phyloP scores from a whole-genome alignment of 2,113 vertebrate genomes.

The Chaetops frenatus region DNA sequence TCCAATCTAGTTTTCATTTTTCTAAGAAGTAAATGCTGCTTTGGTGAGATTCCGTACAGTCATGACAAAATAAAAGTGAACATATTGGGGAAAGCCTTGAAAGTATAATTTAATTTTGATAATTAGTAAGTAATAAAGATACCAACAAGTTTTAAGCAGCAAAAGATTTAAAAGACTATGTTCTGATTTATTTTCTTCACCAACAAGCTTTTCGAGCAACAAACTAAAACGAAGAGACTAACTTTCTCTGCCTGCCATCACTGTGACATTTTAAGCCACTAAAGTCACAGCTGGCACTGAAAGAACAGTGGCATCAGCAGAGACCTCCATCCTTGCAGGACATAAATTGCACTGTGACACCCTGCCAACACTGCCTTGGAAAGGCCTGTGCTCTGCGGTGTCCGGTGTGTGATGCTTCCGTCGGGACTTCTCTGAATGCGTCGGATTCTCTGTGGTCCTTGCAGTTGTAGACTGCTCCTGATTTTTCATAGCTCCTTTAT shows the following conservation, averaged over 20 bases:
- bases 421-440: constrained; percentile 55
- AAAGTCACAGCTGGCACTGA: constrained; percentile 74
- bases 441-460: constrained; percentile 36
- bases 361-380: constrained; percentile 48
- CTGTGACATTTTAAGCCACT: constrained; percentile 69
- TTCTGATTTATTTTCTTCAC: constrained; percentile 62
- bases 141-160: constrained; percentile 51
- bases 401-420: constrained; percentile 54
- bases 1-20: constrained; percentile 25
- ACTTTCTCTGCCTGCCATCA: background rate
- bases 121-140: constrained; percentile 64
- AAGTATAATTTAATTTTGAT: constrained; percentile 61
- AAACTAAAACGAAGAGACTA: constrained; percentile 34
- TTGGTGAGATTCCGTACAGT: constrained; percentile 64
- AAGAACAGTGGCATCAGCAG: constrained; percentile 71
- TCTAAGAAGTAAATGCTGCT: constrained; percentile 65
- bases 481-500: constrained; percentile 67
- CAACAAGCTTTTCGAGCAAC: constrained; percentile 64
- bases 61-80: constrained; percentile 55
- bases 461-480: constrained; percentile 51
- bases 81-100: constrained; percentile 61
- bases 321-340: constrained; percentile 71
- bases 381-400: constrained; percentile 37
- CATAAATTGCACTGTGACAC: constrained; percentile 70
- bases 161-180: constrained; percentile 50